Evolutionary conservation across 2,888 invertebrate species (phyloP), one percentile per base, ranked within the genome.

Genomic region (Perizoma flavofasciatum): DNA sequence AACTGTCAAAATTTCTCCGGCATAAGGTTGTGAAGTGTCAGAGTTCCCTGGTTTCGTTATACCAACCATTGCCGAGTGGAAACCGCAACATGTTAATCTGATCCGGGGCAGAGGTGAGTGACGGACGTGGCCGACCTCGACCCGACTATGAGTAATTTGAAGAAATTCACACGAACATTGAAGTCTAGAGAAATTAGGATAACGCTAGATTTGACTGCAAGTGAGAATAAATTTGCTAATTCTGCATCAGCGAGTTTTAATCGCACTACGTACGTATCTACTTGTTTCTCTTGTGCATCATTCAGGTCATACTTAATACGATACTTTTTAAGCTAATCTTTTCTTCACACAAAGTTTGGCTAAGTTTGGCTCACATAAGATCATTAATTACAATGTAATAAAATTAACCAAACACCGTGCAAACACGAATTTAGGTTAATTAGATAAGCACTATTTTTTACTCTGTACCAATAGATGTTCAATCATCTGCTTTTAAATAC

Each of bases 351-450:
- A 47, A 54, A 49, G 22, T 41, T 49, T 53, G n/a, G n/a, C 40
- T 11, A 37, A 46, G 22, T n/a, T 4, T 7, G 41, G 6, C 51
- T 49, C 41, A 46, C 44, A 44, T 5, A 41, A 44, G 35, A 56
- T 7, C 22, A 39, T 49, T 55, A 55, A n/a, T n/a, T 35, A 34
- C 8, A 37, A 4, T 37, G 4, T 5, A 4, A 5, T 53, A 63
- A 65, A 55, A 66, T 72, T 66, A 68, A 72, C 71, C 69, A 69
- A 62, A 54, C 58, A 49, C 55, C 60, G 55, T 60, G 43, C 61
- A 66, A 63, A 65, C 67, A 63, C 53, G 59, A 69, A 77, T 74
- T 71, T 43, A 59, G 78, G 78, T 77, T 81, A 80, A 81, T 82
- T 78, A 79, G 67, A 8, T 2, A 40, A 34, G 9, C 33, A 53